phyloP scores from a whole-genome alignment of 2,797 vertebrate species.

The Peromyscus eremicus region DNA sequence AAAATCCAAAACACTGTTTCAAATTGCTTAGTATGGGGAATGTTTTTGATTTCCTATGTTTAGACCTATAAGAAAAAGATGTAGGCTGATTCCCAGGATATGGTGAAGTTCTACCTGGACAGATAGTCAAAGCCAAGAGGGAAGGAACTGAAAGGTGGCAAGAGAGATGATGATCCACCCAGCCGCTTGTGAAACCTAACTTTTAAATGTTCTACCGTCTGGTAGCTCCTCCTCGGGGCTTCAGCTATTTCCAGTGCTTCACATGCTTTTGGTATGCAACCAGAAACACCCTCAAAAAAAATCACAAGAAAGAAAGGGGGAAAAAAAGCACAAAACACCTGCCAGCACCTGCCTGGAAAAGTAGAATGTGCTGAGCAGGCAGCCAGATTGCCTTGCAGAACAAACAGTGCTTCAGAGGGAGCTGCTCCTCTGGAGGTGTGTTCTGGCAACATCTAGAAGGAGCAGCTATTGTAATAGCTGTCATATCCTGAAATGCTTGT shows the following conservation, averaged over 20 bases:
- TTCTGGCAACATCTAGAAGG: neutral
- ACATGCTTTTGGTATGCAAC: neutral
- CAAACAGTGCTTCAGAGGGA: neutral
- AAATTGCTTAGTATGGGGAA: neutral
- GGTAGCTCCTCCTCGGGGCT: neutral
- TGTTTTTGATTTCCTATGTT: neutral
- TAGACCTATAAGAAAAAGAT: neutral
- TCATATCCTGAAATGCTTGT: neutral
- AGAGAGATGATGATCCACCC: neutral
- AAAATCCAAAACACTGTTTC: neutral
- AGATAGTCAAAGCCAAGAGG: neutral
- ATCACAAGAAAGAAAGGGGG: neutral
- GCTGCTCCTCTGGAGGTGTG: neutral
- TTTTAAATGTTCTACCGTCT: neutral
- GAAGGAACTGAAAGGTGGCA: neutral
- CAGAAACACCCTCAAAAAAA: neutral
- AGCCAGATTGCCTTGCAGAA: neutral
- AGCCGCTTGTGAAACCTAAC: neutral
- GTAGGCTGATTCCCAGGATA: neutral
- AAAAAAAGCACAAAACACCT: neutral
- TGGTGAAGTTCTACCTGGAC: neutral
- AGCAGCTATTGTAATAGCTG: neutral
- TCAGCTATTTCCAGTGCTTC: slow-evolving; percentile 12
- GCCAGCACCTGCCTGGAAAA: neutral
- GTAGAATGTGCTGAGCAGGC: neutral